Base-by-base conservation (phyloP, 2,888 invertebrate genomes). In the Drosophila koepferae region DNA sequence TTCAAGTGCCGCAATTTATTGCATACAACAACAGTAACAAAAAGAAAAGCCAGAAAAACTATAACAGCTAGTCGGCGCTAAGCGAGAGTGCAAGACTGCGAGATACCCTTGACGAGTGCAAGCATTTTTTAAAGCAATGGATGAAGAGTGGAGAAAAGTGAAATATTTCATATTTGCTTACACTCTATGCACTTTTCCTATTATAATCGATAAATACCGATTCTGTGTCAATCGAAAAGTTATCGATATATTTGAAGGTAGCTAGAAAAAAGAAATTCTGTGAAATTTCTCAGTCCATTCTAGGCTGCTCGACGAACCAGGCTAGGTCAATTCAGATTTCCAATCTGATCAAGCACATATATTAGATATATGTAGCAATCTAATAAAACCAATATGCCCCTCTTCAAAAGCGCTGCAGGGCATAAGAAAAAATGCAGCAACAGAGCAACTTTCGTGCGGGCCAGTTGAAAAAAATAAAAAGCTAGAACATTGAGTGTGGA, bases 1-100 rank as follows among this genome's bases (percentile, higher is more conserved):
- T 89, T 78, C 84, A 90, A 90, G 86, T 86, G 89, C 81, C 89
- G 83, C 80, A 82, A 82, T 85, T 89, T 89, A 89, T 85, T 86
- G 81, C 90, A 88, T 80, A 58, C 88, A 79, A 63, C 68, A 82
- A 77, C 34, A 63, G 16, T 3, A 46, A 20, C 20, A 6, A 6
- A 20, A n/a, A 58, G 31, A 62, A 48, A 34, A 28, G 55, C 41
- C 23, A n/a, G 40, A 28, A 55, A 12, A 53, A 18, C 34, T 53
- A 14, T 9, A 53, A 28, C 38, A 40, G 54, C 14, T 8, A 48
- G 48, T 8, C n/a, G 2, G 48, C 48, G 16, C 5, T 4, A 10
- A 31, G 9, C 14, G 34, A 1, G 7, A 34, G 14, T 18, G 34
- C 1, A 1, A 34, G 34, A 18, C 51, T 20, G 6, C 1, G 0